Base-by-base conservation (phyloP, 2,113 vertebrate species). In the Colius striatus region DNA sequence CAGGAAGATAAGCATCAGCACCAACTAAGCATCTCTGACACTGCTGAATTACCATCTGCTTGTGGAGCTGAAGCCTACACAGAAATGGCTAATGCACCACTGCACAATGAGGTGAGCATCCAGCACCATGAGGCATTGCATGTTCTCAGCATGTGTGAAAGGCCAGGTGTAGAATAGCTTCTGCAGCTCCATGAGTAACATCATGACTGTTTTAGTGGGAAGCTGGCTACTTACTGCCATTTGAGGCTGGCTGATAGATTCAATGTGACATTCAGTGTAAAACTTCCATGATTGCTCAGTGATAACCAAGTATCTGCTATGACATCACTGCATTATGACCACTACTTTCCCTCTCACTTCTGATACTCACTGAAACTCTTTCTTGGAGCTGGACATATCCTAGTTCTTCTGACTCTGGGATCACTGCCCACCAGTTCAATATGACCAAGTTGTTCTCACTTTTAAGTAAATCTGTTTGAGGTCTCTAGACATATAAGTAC, bases 1-100 rank as follows among this genome's bases (percentile, higher is more conserved):
- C 17, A 48, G 55, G 66, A 94, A 48, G 53, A 22, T 26, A 48
- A 55, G 17, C 11, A 78, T 92, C 68, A 85, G 60, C 63, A 90
- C 32, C 77, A 86, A 91, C 61, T 71, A 89, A 66, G 13, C 20
- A 53, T 62, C 82, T 84, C 61, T 61, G 62, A 67, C 58, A 71
- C 22, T 55, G 25, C 80, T 86, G 66, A 84, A 84, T 76, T 54
- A 19, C 78, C 65, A 67, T 86, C 90, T 97, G 94, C 93, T 77
- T 17, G 34, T 16, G 19, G 84, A 95, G 90, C 87, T 43, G 43
- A 84, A 65, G 87, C 9, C 58, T 68, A 60, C 77, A 30, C 82
- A 94, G 82, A 30, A 65, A 41, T 45, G n/a, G 71, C 90, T 77
- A 75, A 90, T 54, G 83, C 88, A 79, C 71, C 76, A 18, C 3